Evolutionary conservation across 2,113 vertebrate species (phyloP).

Genomic region (Motacilla alba): DNA sequence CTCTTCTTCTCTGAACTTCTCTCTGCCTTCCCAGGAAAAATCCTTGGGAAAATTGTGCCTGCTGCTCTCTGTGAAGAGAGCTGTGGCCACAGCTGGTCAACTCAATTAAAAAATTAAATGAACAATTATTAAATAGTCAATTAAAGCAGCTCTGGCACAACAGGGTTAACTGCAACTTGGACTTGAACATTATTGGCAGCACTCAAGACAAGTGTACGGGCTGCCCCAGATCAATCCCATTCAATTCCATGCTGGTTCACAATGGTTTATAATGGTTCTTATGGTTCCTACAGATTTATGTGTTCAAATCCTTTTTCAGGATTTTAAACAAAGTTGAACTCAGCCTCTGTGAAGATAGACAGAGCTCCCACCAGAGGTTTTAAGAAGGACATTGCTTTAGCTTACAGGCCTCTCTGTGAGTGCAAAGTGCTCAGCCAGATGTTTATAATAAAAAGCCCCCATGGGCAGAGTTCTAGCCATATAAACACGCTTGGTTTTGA

Average conservation of each 20-base stretch:
- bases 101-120: background rate
- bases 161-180: background rate
- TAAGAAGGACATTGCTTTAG: background rate
- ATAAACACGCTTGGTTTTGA: background rate
- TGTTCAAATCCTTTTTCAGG: background rate
- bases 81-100: background rate
- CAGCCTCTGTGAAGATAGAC: background rate
- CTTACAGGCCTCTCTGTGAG: background rate
- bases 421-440: background rate
- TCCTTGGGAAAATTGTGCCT: too few relatives aligned
- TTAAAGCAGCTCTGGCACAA: background rate
- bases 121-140: background rate
- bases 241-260: background rate
- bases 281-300: background rate
- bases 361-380: background rate
- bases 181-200: background rate
- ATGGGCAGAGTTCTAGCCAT: too few relatives aligned
- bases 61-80: too few relatives aligned
- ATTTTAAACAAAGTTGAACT: background rate
- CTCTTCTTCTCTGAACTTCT: too few relatives aligned
- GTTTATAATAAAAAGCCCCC: background rate
- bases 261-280: background rate
- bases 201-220: accelerated
- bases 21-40: too few relatives aligned
- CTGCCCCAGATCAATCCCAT: background rate